phyloP scores from a whole-genome alignment of 2,888 invertebrate genomes.

The Panzeria rudis region DNA sequence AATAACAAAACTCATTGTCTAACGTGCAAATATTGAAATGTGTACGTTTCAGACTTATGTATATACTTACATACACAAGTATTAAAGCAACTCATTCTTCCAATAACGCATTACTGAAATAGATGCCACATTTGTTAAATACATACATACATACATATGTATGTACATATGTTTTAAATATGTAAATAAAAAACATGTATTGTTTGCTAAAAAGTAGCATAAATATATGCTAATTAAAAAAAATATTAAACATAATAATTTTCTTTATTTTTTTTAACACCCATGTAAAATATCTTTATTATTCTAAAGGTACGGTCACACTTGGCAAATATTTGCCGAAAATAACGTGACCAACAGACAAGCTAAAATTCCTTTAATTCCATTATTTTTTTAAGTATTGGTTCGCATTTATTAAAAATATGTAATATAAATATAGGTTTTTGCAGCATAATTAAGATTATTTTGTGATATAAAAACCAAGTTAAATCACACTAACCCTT shows the following conservation, averaged over 20 bases:
- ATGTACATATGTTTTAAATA: background rate
- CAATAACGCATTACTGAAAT: background rate
- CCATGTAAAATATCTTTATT: background rate
- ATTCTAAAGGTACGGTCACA: too few species aligned
- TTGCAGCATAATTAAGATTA: too few species aligned
- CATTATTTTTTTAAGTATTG: too few species aligned
- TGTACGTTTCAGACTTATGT: background rate
- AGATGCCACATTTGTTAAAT: constrained; percentile 12
- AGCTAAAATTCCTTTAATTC: too few species aligned
- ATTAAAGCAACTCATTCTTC: background rate
- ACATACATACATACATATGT: background rate
- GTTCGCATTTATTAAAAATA: too few species aligned
- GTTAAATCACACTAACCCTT: too few species aligned
- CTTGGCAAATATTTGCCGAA: too few species aligned
- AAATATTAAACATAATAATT: constrained; percentile 1
- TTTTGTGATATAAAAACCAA: too few species aligned
- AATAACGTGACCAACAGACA: too few species aligned
- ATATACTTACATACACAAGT: background rate
- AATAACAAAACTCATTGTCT: constrained; percentile 37
- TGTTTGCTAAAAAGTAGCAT: constrained; percentile 30
- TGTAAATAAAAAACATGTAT: background rate
- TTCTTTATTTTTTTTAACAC: background rate
- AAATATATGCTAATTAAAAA: constrained; percentile 1
- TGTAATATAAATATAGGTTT: too few species aligned
- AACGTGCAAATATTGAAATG: background rate